Evolutionary conservation across 1,140 invertebrate species (phyloP), one percentile per base, ranked within the genome.

Genomic region (Drosophila parabipectinata): DNA sequence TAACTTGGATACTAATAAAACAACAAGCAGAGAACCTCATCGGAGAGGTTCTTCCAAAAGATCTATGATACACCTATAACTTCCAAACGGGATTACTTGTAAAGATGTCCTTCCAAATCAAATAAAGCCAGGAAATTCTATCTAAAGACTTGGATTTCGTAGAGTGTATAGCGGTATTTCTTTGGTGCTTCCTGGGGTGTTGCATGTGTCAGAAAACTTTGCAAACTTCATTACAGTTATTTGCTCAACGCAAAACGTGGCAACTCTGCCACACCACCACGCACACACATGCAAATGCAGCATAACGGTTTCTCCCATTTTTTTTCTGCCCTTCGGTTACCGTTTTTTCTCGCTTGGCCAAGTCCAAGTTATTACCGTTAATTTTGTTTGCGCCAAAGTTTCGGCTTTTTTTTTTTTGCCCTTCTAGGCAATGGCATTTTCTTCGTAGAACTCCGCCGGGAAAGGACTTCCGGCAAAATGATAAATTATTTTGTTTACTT

Each of bases 401-500:
- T 83, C 47, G 56, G 59, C 45, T 44, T 47, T 18, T 26, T 48
- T 28, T 48, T 37, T 24, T 12, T 6, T 24, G 28, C 8, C 32
- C 50, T 10, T 12, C 41, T 6, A 44, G 47, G 69, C 53, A 59
- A 39, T 44, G 41, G 52, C 47, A 54, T 67, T 68, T 69, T 51
- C 66, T 54, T 9, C 41, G 54, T 47, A 45, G 64, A 68, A 48
- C 54, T 68, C 50, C 5, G 26, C 21, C 69, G 10, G 54, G 67
- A 57, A 10, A 72, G 57, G 51, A 61, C 68, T 69, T 69, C 73
- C 72, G 47, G 32, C 72, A 18, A 79, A 71, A 82, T 83, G 71
- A 82, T 79, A 82, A 82, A 82, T 83, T 83, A 82, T 82, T 79
- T 83, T 82, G 79, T 83, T 83, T 83, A 79, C 79, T 75, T 79